Evolutionary conservation across 2,888 invertebrate genomes (phyloP).

Genomic region (Pharmacophagus antenor): DNA sequence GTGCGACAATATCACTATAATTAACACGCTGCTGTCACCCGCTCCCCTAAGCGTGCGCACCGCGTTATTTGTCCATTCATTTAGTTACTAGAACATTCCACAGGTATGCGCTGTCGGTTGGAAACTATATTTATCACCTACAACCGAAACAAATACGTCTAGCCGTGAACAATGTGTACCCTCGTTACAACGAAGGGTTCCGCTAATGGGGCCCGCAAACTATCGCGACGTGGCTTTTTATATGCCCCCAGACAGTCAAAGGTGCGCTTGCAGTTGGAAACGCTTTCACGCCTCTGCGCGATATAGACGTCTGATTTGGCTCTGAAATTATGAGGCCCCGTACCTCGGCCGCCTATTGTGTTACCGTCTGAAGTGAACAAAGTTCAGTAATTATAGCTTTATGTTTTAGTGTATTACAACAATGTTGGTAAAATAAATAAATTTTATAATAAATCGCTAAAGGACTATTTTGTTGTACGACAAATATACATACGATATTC

Average conservation of each 20-base stretch:
- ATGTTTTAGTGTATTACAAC: too few relatives aligned
- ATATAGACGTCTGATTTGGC: neutral
- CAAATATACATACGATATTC: too few relatives aligned
- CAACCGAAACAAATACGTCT: conserved; percentile 29
- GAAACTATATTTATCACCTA: conserved; percentile 28
- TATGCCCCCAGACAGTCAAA: conserved; percentile 6
- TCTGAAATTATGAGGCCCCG: neutral
- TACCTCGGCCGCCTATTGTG: neutral
- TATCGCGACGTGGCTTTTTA: conserved; percentile 2
- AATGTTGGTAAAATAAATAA: too few relatives aligned
- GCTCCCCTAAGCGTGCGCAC: neutral
- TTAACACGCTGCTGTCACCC: conserved; percentile 21
- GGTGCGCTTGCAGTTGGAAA: neutral
- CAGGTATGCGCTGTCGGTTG: conserved; percentile 21
- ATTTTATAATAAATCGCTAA: too few relatives aligned
- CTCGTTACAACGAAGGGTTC: conserved; percentile 23
- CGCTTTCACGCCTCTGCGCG: neutral
- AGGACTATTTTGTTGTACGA: too few relatives aligned
- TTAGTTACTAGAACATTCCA: conserved; percentile 21
- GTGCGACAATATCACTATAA: neutral
- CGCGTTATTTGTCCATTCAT: conserved; percentile 17
- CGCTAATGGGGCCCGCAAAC: conserved; percentile 22
- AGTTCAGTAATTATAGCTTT: too few relatives aligned
- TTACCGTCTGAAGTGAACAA: neutral
- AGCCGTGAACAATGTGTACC: conserved; percentile 18